Base-by-base conservation (phyloP, 2,888 invertebrate genomes). In the Eristalis pertinax region DNA sequence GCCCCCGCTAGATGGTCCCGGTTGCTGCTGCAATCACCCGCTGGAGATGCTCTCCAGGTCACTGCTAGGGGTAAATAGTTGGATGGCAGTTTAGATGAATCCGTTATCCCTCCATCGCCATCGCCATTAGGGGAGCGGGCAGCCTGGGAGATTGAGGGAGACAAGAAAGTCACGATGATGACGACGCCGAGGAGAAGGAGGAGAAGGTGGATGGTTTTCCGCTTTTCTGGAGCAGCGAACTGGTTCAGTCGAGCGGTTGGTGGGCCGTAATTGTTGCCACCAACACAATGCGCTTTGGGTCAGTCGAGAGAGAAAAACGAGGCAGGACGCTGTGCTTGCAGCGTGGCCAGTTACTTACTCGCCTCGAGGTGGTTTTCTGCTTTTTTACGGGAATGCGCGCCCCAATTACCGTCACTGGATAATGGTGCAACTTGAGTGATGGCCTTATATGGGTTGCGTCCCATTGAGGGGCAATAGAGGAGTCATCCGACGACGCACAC, bases 391-490 rank as follows among this genome's bases (percentile, higher is more conserved):
- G 58, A 69, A 38, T 26, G 29, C 41, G 65, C 81, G 41, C 60
- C 32, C 75, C 81, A 82, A 82, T 82, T 82, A 82, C 81, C 69
- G 70, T 64, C 41, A 65, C 65, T 64, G 70, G 81, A 76, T 82
- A 82, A 82, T 82, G 64, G 81, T 26, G 58, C 81, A 76, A 69
- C 69, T 82, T 82, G 81, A 75, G 76, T 76, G 75, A 82, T 82
- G 70, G 75, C 81, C 75, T 38, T 76, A 82, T 82, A 82, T 70
- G 81, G 69, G 15, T 75, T 63, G 81, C 70, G 81, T 19, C 68
- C 75, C 81, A 74, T 75, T 74, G 64, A 81, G 26, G 64, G 24
- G 64, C 29, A 43, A 63, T 50, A 29, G 62, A 73, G 73, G 60
- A 79, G 73, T 50, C 50, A 50, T 7, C 63, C 63, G 73, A 38